Base-by-base conservation (phyloP, 1,140 invertebrate genomes). In the Drosophila watanabei region DNA sequence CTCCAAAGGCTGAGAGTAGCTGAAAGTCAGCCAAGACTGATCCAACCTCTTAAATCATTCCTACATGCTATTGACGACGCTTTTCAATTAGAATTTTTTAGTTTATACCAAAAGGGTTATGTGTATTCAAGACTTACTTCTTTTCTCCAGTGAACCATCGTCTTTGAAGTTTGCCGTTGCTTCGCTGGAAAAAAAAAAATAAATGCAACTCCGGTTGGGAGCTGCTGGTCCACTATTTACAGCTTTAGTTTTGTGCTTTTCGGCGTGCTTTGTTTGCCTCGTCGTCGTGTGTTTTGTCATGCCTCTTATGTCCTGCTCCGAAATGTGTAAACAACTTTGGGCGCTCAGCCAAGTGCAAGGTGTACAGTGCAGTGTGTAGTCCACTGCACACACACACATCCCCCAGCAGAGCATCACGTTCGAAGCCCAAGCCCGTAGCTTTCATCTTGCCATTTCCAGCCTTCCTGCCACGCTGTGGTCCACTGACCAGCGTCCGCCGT, bases 241-340 rank as follows among this genome's bases (percentile, higher is more conserved):
- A 79, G 81, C 85, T 89, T 89, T 89, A 89, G 86, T 85, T 88
- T 80, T 79, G 76, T 65, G 66, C 77, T 79, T 72, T 79, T 79
- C 59, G 77, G 76, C 45, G 66, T 79, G 60, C 59, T 79, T 90
- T 82, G 85, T 89, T 90, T 89, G 85, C 66, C 68, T 64, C 75
- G 75, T 89, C 66, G 64, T 64, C 75, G 75, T 89, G 81, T 90
- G 86, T 90, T 89, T 85, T 89, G 89, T 91, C 89, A 72, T 89
- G 85, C 84, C 84, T 89, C 84, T 85, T 88, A 81, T 88, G 84
- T 85, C 69, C 84, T 69, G 85, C 84, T 85, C 24, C 69, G 60
- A 75, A 91, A 82, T 73, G 84, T 91, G 88, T 91, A 91, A 91
- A 91, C 88, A 91, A 91, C 88, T 88, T 91, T 91, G 84, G 89